These are phyloP conservation scores for Clupea harengus DNA, from an alignment of 2,113 vertebrate species.

Conservation along the genomic window DNA sequence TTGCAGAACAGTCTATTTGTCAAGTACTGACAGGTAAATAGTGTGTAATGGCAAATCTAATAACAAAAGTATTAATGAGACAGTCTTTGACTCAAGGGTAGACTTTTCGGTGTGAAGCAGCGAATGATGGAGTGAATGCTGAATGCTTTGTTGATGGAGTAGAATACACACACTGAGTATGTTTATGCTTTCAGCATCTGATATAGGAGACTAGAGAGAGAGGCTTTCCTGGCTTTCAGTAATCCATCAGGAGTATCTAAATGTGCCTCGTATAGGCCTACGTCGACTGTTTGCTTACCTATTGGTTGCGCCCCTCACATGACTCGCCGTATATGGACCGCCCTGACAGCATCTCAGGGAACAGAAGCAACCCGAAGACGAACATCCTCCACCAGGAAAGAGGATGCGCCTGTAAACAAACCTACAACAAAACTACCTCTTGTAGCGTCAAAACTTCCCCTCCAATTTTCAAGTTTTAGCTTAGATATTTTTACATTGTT, in stretches of 20 bases:
- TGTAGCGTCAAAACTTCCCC: constrained; percentile 5
- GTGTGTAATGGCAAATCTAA: not conserved
- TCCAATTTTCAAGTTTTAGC: not conserved
- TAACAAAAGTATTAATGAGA: not conserved
- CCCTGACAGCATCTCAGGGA: constrained; percentile 60
- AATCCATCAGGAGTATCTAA: not conserved
- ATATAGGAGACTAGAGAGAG: not conserved
- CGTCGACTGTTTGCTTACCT: constrained; percentile 64
- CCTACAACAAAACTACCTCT: constrained; percentile 36
- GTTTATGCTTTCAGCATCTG: not conserved
- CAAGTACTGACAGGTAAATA: too few species aligned
- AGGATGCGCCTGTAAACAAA: constrained; percentile 39
- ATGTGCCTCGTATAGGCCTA: constrained; percentile 15
- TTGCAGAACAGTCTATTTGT: not conserved
- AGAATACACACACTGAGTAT: not conserved
- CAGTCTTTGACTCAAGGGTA: not conserved
- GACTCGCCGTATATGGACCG: constrained; percentile 75
- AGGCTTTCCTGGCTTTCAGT: not conserved
- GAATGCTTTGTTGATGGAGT: not conserved
- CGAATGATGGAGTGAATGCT: not conserved
- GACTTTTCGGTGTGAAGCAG: not conserved
- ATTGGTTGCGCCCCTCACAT: constrained; percentile 71
- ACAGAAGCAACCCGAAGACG: constrained; percentile 59
- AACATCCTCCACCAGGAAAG: constrained; percentile 30
- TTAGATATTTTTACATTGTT: not conserved